Evolutionary conservation across 2,797 vertebrate genomes (phyloP).

Genomic region (Microhierax caerulescens): DNA sequence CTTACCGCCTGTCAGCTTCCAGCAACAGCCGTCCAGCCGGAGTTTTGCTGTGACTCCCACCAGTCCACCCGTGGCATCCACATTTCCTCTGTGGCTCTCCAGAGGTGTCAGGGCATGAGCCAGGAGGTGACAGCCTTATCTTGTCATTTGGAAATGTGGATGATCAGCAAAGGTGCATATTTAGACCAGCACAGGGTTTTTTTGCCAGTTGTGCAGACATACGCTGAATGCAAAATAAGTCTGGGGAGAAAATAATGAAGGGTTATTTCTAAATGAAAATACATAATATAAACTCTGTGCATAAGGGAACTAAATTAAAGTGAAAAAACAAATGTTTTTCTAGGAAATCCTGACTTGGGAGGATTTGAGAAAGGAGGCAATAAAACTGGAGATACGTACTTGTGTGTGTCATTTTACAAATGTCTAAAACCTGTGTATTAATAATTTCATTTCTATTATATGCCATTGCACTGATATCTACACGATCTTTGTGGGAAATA

Average conservation of each 20-base stretch:
- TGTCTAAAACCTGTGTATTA: background rate
- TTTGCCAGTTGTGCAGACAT: background rate
- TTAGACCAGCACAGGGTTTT: background rate
- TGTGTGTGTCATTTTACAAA: background rate
- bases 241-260: background rate
- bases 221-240: background rate
- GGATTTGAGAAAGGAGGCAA: background rate
- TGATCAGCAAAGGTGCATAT: background rate
- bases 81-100: background rate
- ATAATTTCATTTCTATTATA: background rate
- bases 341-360: background rate
- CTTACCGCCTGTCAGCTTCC: background rate
- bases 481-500: background rate
- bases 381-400: background rate
- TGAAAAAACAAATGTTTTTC: background rate
- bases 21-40: background rate
- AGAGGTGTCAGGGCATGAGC: background rate
- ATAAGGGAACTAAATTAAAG: background rate
- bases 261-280: background rate
- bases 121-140: background rate
- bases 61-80: background rate
- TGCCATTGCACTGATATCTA: background rate
- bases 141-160: background rate
- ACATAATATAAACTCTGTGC: background rate
- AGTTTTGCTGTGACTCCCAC: background rate